Conservation (phyloP, 1,140 invertebrate genomes). For the Reticulitermes speratus region DNA sequence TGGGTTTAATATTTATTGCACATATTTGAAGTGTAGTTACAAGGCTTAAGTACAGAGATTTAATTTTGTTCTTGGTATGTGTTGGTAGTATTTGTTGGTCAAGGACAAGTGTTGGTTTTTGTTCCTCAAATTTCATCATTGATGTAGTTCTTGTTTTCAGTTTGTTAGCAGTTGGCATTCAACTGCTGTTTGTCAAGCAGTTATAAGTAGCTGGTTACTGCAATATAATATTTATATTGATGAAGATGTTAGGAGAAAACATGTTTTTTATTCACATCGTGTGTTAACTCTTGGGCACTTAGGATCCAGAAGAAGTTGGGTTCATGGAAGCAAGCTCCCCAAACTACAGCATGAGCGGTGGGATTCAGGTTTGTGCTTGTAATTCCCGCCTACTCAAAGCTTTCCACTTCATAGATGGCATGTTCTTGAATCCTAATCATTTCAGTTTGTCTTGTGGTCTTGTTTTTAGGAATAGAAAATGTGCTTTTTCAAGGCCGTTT, state of each 20-base stretch:
- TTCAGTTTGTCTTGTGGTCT: slow-evolving; percentile 8
- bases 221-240: neutral
- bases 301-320: slow-evolving; percentile 32
- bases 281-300: slow-evolving; percentile 31
- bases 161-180: slow-evolving; percentile 10
- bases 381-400: slow-evolving; percentile 29
- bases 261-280: slow-evolving; percentile 27
- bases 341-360: slow-evolving; percentile 40
- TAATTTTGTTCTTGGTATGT: slow-evolving; percentile 11
- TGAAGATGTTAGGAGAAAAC: slow-evolving; percentile 20
- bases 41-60: slow-evolving; percentile 1
- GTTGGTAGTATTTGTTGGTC: slow-evolving; percentile 1
- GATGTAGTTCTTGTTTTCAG: slow-evolving; percentile 6
- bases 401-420: slow-evolving; percentile 11
- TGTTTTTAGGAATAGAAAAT: neutral
- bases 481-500: neutral
- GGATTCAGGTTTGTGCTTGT: slow-evolving; percentile 41
- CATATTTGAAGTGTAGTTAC: neutral
- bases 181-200: neutral
- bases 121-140: neutral
- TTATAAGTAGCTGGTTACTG: neutral
- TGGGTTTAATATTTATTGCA: neutral
- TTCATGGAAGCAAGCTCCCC: slow-evolving; percentile 39
- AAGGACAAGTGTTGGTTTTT: neutral
- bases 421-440: neutral